These are phyloP conservation scores for Polydrusus pterygomalis DNA, from an alignment of 2,888 invertebrate species.

Conservation along the genomic window DNA sequence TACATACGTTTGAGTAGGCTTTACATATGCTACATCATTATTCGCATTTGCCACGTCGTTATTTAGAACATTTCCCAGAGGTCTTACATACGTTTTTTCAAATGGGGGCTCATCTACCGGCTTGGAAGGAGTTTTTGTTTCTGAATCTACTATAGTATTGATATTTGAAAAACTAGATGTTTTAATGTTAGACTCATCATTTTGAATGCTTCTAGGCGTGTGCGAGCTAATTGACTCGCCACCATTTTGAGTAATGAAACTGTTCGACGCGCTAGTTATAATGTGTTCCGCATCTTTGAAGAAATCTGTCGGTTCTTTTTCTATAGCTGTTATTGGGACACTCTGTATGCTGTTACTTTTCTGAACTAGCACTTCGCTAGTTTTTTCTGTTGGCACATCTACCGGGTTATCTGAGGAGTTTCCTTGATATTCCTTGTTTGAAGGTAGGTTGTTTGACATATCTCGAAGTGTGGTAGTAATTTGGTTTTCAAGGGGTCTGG, in stretches of 20 bases:
- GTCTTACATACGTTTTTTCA: slow-evolving; percentile 27
- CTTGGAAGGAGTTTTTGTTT: slow-evolving; percentile 32
- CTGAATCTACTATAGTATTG: slow-evolving; percentile 25
- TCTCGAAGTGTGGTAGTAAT: not conserved
- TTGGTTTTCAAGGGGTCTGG: slow-evolving; percentile 1
- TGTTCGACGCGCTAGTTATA: slow-evolving; percentile 64
- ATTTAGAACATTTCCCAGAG: slow-evolving; percentile 1
- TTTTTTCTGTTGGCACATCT: slow-evolving; percentile 51
- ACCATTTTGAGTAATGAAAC: slow-evolving; percentile 24
- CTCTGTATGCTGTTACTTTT: slow-evolving; percentile 65
- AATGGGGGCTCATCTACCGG: slow-evolving; percentile 25
- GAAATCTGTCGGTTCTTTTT: slow-evolving; percentile 56
- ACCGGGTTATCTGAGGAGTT: not conserved
- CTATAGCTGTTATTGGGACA: slow-evolving; percentile 62
- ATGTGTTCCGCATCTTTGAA: slow-evolving; percentile 64
- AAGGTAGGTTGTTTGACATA: not conserved
- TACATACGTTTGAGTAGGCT: slow-evolving; percentile 7
- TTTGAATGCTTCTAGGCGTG: slow-evolving; percentile 4
- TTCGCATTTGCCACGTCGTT: not conserved
- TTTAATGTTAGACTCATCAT: not conserved
- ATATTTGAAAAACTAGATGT: not conserved
- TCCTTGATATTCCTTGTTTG: not conserved
- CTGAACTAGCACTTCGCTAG: slow-evolving; percentile 65
- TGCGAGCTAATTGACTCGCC: not conserved
- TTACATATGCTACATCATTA: not conserved